Percentiles rank a stretch among this genome's conserved stretches.
Conservation (phyloP, 2,113 vertebrate species). For the Brachypteracias leptosomus region DNA sequence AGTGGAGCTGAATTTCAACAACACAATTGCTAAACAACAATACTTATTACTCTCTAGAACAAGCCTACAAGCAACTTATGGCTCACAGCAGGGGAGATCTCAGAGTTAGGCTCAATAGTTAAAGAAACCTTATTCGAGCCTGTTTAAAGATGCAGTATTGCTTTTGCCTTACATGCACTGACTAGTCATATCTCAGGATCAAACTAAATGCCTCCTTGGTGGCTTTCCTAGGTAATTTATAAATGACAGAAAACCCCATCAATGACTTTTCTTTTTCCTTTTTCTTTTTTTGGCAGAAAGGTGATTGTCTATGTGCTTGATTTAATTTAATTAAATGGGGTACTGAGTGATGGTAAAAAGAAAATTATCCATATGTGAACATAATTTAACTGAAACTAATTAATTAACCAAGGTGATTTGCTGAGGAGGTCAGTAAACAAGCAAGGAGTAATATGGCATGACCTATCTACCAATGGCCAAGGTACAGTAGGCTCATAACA, state of each 20-base stretch:
- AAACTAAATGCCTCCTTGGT: not conserved
- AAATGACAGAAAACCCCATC: not conserved
- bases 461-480: not conserved
- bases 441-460: not conserved
- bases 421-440: conserved; percentile 47
- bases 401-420: not conserved
- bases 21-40: conserved; percentile 84
- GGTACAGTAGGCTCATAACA: not conserved
- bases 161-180: not conserved
- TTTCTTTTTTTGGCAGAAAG: not conserved
- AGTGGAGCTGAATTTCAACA: conserved; percentile 86
- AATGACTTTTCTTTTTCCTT: not conserved
- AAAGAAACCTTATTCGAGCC: conserved; percentile 37
- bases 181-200: not conserved
- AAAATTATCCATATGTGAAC: conserved; percentile 26
- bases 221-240: not conserved
- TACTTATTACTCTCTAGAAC: conserved; percentile 83
- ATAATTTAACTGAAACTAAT: conserved; percentile 50
- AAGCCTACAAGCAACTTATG: conserved; percentile 73
- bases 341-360: not conserved
- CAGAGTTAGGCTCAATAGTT: conserved; percentile 39
- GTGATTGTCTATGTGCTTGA: not conserved
- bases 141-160: conserved; percentile 45
- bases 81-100: conserved; percentile 72
- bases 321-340: conserved; percentile 1